Evolutionary conservation across 2,113 vertebrate genomes (phyloP).

Genomic region (Aleadryas rufinucha): DNA sequence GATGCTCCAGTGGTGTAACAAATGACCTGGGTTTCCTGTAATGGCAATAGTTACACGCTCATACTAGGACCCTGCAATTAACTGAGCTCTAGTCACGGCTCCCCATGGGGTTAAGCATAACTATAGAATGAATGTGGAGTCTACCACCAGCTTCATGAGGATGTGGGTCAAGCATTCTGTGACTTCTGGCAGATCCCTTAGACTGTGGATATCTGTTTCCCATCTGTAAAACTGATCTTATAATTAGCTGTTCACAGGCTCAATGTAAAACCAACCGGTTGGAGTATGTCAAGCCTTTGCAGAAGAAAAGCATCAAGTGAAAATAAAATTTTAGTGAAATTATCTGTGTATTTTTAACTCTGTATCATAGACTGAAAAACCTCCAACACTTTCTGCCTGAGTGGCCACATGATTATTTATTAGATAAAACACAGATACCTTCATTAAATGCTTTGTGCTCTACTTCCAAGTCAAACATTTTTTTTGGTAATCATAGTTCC

Average conservation of each 20-base stretch:
- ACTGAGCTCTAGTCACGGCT: not conserved
- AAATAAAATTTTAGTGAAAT: not conserved
- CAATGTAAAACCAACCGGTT: not conserved
- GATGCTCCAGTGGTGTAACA: slow-evolving; percentile 35
- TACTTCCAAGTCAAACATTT: not conserved
- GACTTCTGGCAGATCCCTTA: not conserved
- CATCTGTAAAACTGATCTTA: not conserved
- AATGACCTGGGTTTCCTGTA: slow-evolving; percentile 38
- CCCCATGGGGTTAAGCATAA: not conserved
- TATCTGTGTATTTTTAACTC: not conserved
- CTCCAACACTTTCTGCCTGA: not conserved
- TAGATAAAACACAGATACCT: not conserved
- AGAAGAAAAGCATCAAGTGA: not conserved
- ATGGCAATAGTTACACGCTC: not conserved
- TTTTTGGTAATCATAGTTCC: not conserved
- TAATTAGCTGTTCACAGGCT: not conserved
- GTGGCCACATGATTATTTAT: not conserved
- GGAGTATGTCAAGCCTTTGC: not conserved
- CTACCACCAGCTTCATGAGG: not conserved
- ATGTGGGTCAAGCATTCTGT: not conserved
- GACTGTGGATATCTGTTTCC: not conserved
- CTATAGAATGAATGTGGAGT: not conserved
- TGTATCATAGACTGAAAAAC: not conserved
- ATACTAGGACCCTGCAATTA: not conserved
- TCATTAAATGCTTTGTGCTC: not conserved